Evolutionary conservation across 2,113 vertebrate genomes (phyloP).

Genomic region (Tupaia chinensis): DNA sequence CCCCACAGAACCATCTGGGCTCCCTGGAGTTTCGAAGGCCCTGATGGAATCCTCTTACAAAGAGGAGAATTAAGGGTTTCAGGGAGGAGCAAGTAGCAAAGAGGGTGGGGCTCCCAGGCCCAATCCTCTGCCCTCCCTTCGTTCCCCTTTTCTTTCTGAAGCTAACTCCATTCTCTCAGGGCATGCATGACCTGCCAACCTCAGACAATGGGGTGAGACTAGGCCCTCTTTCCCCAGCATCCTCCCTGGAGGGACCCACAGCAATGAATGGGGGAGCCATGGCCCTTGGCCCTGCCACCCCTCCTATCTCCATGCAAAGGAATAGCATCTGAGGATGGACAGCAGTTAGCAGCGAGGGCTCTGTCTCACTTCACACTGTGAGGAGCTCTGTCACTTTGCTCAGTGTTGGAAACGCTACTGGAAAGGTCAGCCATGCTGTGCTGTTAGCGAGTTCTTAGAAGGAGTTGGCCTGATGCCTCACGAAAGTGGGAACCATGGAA

Average conservation of each 20-base stretch:
- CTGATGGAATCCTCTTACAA: not conserved
- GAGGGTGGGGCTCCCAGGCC: not conserved
- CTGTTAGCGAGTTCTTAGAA: not conserved
- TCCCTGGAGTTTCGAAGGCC: not conserved
- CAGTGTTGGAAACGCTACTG: not conserved
- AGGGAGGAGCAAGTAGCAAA: not conserved
- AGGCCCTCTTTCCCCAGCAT: not conserved
- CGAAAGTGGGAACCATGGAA: not conserved
- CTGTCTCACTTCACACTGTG: not conserved
- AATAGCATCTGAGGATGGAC: no score
- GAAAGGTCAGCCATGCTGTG: not conserved
- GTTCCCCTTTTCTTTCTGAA: not conserved
- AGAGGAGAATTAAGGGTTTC: not conserved
- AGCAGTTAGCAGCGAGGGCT: not conserved
- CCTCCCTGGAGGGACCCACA: not conserved
- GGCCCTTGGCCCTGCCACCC: not conserved
- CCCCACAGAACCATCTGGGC: not conserved
- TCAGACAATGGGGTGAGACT: not conserved
- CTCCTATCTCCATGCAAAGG: not conserved
- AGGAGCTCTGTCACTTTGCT: not conserved
- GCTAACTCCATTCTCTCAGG: not conserved
- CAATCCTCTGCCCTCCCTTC: not conserved
- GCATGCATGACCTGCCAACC: no score
- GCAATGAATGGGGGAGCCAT: not conserved
- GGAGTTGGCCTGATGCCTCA: not conserved